These are phyloP conservation scores for crab-eating macaque (Macaca fascicularis) DNA, from an alignment of 2,113 vertebrate genomes.

Conservation along the genomic window DNA sequence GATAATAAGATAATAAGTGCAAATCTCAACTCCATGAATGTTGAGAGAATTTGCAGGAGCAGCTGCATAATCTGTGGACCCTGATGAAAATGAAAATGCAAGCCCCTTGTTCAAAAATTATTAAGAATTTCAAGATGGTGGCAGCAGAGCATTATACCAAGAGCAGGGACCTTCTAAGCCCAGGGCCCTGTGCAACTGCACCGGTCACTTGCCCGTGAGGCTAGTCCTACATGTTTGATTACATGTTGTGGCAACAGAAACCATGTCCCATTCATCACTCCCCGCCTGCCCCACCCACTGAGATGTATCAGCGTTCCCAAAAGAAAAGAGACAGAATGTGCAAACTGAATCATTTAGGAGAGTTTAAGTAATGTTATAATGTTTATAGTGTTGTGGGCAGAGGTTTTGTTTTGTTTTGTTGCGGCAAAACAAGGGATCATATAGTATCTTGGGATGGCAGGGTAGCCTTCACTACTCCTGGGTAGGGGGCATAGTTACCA, in stretches of 20 bases:
- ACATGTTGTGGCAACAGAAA: neutral
- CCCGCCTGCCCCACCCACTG: neutral
- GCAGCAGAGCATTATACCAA: neutral
- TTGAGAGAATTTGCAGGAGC: neutral
- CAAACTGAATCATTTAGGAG: neutral
- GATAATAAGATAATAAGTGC: neutral
- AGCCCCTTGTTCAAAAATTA: neutral
- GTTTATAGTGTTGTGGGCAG: neutral
- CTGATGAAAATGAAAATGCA: neutral
- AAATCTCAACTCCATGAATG: neutral
- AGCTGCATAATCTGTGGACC: neutral
- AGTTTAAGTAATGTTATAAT: neutral
- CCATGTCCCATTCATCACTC: neutral
- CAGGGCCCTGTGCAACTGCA: too few relatives aligned
- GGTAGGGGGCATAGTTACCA: neutral
- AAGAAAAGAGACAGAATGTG: neutral
- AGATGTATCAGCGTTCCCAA: neutral
- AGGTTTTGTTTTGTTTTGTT: neutral
- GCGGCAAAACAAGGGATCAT: neutral
- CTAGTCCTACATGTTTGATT: neutral
- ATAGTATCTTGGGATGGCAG: neutral
- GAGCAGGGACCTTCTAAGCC: fast-evolving
- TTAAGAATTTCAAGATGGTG: neutral
- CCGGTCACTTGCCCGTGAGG: neutral
- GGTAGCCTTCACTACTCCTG: neutral